Percentiles rank a stretch among this genome's conserved stretches.
These are phyloP conservation scores for Syngnathus typhle DNA, from an alignment of 2,113 vertebrate species.

Conservation along the genomic window DNA sequence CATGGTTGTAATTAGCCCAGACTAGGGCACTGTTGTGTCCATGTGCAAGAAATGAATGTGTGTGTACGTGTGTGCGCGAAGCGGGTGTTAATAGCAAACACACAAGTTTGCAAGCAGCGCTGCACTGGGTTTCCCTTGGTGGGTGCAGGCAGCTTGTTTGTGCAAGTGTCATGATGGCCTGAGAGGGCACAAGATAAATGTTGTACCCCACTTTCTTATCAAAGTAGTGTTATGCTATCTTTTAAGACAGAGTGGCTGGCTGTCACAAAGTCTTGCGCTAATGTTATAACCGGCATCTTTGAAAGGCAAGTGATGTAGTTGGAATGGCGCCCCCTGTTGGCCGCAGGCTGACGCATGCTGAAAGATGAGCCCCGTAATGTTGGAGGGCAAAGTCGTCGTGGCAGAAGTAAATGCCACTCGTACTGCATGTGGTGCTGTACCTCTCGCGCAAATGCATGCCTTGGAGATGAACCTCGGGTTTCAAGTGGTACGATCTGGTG, in stretches of 20 bases:
- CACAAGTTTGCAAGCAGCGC: constrained; percentile 49
- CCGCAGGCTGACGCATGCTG: constrained; percentile 12
- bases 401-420: constrained; percentile 44
- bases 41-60: constrained; percentile 32
- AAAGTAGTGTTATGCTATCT: background rate
- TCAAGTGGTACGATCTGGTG: constrained; percentile 46
- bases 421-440: constrained; percentile 35
- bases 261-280: background rate
- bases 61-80: constrained; percentile 25
- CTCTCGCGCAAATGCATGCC: constrained; percentile 48
- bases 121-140: constrained; percentile 34
- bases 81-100: constrained; percentile 64
- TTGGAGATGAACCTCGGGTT: constrained; percentile 54
- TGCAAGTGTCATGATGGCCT: constrained; percentile 22
- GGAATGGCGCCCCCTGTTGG: constrained; percentile 64
- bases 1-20: constrained; percentile 53
- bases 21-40: constrained; percentile 42
- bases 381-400: constrained; percentile 37
- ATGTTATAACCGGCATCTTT: constrained; percentile 9
- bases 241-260: background rate
- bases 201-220: background rate
- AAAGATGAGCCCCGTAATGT: constrained; percentile 24
- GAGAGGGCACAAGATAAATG: background rate
- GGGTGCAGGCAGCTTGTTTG: constrained; percentile 16
- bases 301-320: constrained; percentile 11